Evolutionary conservation across 2,113 vertebrate species (phyloP), one percentile per base, ranked within the genome.

Genomic region (Clinocottus analis): DNA sequence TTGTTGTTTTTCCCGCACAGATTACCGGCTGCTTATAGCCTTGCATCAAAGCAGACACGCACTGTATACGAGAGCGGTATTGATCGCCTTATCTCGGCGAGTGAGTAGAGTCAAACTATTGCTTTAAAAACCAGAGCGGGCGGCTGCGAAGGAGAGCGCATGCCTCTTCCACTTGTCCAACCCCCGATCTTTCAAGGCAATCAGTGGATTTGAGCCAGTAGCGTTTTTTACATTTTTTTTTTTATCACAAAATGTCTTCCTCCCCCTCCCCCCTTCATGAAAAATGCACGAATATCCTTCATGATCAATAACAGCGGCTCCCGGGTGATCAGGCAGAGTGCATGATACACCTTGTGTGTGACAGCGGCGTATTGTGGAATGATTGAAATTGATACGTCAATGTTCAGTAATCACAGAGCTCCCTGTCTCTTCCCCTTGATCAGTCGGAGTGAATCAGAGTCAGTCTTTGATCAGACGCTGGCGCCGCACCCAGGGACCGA

Each of bases 381-480:
- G 89, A 92, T 68, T 89, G 83, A 90, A 93, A 92, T 84, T 88
- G 91, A 92, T 86, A 73, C 64, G 79, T 90, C 91, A 86, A 85
- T 87, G 85, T 87, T 91, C 85, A 69, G 89, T 85, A 89, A 90
- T 92, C 89, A 90, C 92, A 87, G 80, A 69, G 87, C 87, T 78
- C 72, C 71, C 85, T 85, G 91, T 90, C 85, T 93, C 82, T 66
- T 80, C 82, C 83, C 83, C 89, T 93, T 93, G 92, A 94, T 92
- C 87, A 82, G 77, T 89, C 85, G 70, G 73, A 87, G 80, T 58
- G 89, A 90, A 88, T 91, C 91, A 85, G 78, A 85, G 85, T 72
- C 79, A 64, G 85, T 59, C 92, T 94, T 93, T 94, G 93, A 94
- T 93, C 89, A 90, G 85, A 49, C 78, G 41, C 87, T 83, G 88